Conservation (phyloP, 1,140 invertebrate species). For the Pseudachorutes palmiensis region DNA sequence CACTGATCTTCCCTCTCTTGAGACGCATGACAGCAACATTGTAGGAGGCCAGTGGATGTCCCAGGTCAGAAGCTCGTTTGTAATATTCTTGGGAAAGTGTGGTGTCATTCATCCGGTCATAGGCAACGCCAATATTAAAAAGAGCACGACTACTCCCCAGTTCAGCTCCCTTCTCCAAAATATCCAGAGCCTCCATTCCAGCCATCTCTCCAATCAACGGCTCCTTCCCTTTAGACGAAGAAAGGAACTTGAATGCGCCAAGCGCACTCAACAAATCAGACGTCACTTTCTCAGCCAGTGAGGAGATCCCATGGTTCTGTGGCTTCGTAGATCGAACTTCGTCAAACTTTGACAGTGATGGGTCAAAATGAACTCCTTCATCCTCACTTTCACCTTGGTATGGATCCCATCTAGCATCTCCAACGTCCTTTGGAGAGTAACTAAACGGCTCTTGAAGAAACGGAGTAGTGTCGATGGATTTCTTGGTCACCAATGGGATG, state of each 20-base stretch:
- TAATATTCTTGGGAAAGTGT: constrained; percentile 28
- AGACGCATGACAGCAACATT: constrained; percentile 27
- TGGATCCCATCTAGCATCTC: not conserved
- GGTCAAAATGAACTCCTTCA: constrained; percentile 14
- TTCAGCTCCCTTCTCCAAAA: constrained; percentile 30
- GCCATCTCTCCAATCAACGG: constrained; percentile 5
- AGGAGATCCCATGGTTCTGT: not conserved
- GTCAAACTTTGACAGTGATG: not conserved
- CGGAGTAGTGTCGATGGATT: constrained; percentile 30
- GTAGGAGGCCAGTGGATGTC: constrained; percentile 33
- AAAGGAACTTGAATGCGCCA: constrained; percentile 29
- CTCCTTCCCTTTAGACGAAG: not conserved
- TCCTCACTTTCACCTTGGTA: constrained; percentile 16
- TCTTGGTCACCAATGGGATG: not conserved
- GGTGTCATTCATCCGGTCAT: constrained; percentile 27
- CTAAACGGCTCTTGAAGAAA: constrained; percentile 24
- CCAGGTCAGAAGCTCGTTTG: constrained; percentile 26
- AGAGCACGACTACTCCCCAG: constrained; percentile 31
- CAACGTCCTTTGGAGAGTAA: not conserved
- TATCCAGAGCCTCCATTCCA: constrained; percentile 21
- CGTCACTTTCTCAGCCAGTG: constrained; percentile 8
- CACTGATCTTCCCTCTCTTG: constrained; percentile 16
- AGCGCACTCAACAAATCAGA: constrained; percentile 29
- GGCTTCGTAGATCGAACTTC: not conserved
- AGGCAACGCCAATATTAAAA: constrained; percentile 36